These are phyloP conservation scores for Eretmocerus hayati DNA, from an alignment of 2,888 invertebrate genomes.

Conservation along the genomic window DNA sequence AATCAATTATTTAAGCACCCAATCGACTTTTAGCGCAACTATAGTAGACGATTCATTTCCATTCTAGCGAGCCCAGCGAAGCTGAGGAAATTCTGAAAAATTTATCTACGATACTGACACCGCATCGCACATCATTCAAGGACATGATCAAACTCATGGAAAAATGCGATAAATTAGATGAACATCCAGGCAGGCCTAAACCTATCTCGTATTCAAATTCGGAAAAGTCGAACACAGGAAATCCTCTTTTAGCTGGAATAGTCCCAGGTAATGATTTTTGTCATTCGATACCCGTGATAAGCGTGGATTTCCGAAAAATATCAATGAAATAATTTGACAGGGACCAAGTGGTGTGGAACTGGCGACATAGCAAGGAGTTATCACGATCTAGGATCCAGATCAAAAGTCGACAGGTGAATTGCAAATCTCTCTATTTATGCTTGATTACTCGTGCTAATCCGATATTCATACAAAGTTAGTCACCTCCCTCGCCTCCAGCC, in stretches of 20 bases:
- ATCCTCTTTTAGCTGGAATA: conserved; percentile 70
- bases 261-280: conserved; percentile 60
- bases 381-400: conserved; percentile 73
- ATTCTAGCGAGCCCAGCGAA: conserved; percentile 64
- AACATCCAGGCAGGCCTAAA: conserved; percentile 22
- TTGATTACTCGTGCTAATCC: too few species aligned
- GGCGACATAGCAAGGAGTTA: conserved; percentile 80
- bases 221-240: conserved; percentile 47
- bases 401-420: conserved; percentile 41
- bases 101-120: conserved; percentile 56
- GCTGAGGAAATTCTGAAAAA: conserved; percentile 58
- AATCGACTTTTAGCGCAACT: too few species aligned
- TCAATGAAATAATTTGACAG: conserved; percentile 44
- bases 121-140: conserved; percentile 60
- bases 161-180: conserved; percentile 68
- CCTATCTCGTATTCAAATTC: conserved; percentile 7
- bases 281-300: neutral
- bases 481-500: too few species aligned
- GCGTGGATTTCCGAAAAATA: neutral
- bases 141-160: conserved; percentile 75
- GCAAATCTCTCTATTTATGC: too few species aligned
- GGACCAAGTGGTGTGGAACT: conserved; percentile 89
- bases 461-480: too few species aligned
- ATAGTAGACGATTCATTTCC: too few species aligned
- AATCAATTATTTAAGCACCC: too few species aligned